Evolutionary conservation across 1,140 invertebrate species (phyloP), one percentile per base, ranked within the genome.

Genomic region (Drosophila sucinea): DNA sequence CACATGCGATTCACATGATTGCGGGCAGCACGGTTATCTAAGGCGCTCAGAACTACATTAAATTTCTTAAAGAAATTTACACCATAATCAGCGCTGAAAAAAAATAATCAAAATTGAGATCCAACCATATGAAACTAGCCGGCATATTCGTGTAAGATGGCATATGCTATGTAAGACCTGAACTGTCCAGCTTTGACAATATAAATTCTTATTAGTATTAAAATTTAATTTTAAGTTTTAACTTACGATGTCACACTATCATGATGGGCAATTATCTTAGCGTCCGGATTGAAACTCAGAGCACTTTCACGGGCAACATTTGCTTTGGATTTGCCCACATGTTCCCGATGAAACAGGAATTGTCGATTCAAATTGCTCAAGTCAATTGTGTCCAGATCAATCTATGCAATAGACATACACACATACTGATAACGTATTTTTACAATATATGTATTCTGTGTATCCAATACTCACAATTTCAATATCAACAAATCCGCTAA

Each of bases 1-100:
- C 99, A 99, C 97, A 99, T 98, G 38, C 99, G 94, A 93, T 99
- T 99, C 0, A 99, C 99, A 94, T 99, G 99, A 91, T 98, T 99
- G 66, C 99, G 94, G 8, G 99, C 99, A 61, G 96, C 96, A 92
- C 96, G 94, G 92, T 99, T 99, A 92, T 99, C 99, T 69, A 99
- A 93, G 11, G 99, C 99, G 94, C 99, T 99, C 93, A 99, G 94
- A 7, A 99, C 98, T 47, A 99, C 91, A 60, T 95, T 94, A 92
- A 99, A 99, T 81, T 96, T 94, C 89, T 98, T 96, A 92, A 98
- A 99, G 92, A 98, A 99, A 47, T 95, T 95, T 0, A 98, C 94
- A 55, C 97, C 96, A 94, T 97, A 99, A 54, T 98, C 96, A 69
- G 96, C 93, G 66, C 97, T 99, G 92, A 68, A 95, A 95, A 95